Conservation (phyloP, 2,113 vertebrate species). For the Campylomormyrus numenius region DNA sequence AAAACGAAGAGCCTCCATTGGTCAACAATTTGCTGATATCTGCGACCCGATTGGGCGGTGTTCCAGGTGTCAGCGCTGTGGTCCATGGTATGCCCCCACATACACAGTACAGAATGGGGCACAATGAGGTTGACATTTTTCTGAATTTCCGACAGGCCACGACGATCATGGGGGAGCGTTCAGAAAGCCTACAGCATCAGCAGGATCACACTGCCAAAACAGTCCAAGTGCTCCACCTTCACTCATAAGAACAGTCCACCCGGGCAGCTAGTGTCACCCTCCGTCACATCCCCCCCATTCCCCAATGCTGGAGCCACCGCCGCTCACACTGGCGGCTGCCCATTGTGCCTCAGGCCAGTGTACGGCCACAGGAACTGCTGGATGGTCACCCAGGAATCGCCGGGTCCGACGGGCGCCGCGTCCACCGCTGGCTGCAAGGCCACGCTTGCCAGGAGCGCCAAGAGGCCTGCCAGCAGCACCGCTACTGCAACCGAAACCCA, state of each 20-base stretch:
- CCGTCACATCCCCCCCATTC: background rate
- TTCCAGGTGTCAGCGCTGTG: background rate
- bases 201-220: background rate
- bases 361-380: constrained; percentile 89
- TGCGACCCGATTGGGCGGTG: constrained; percentile 25
- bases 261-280: background rate
- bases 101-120: background rate
- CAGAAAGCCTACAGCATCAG: background rate
- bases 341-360: constrained; percentile 69
- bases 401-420: constrained; percentile 72
- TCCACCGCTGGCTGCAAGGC: constrained; percentile 78
- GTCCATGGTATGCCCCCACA: background rate
- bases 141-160: background rate
- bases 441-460: constrained; percentile 72
- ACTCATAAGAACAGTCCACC: constrained; percentile 35
- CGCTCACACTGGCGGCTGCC: constrained; percentile 73
- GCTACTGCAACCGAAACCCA: constrained; percentile 66
- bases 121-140: background rate
- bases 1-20: background rate
- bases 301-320: background rate
- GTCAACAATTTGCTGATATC: constrained; percentile 11
- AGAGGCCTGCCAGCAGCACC: constrained; percentile 70
- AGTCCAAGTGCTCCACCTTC: constrained; percentile 26
- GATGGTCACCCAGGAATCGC: constrained; percentile 77
- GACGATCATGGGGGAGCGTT: background rate